Conservation (phyloP, 2,797 vertebrate species). For the Harpagifer antarcticus region DNA sequence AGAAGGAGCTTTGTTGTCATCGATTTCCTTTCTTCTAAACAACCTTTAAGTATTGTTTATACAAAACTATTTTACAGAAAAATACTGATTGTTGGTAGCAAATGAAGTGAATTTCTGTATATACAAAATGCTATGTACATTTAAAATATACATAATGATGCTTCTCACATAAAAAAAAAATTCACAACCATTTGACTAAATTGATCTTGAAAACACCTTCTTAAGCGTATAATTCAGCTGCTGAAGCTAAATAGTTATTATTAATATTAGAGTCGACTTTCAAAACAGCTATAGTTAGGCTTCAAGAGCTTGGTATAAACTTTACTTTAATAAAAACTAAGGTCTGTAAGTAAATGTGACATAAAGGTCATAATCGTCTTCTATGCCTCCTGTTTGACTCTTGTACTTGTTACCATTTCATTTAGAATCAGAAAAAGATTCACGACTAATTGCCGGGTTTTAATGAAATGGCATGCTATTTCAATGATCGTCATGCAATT, state of each 20-base stretch:
- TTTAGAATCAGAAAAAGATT: background rate
- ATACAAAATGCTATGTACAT: background rate
- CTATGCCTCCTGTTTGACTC: slow-evolving; percentile 1
- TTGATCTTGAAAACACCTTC: slow-evolving; percentile 10
- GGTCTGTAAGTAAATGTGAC: background rate
- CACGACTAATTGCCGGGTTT: background rate
- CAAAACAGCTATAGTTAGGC: slow-evolving; percentile 20
- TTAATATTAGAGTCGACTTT: slow-evolving; percentile 38
- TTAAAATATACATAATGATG: background rate
- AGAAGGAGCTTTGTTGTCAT: background rate
- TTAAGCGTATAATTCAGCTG: slow-evolving; percentile 54
- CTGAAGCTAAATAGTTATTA: slow-evolving; percentile 49
- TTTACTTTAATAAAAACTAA: background rate
- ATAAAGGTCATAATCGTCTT: background rate
- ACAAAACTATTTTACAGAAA: slow-evolving; percentile 8
- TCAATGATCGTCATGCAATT: background rate
- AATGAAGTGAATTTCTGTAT: background rate
- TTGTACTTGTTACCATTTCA: background rate
- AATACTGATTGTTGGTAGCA: slow-evolving; percentile 4
- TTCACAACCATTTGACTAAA: slow-evolving; percentile 1
- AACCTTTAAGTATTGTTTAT: too few relatives aligned
- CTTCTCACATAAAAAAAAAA: background rate
- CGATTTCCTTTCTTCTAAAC: background rate
- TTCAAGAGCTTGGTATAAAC: slow-evolving; percentile 7
- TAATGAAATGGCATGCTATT: background rate